Conservation (phyloP, 1,140 invertebrate genomes). For the Bombus affinis region DNA sequence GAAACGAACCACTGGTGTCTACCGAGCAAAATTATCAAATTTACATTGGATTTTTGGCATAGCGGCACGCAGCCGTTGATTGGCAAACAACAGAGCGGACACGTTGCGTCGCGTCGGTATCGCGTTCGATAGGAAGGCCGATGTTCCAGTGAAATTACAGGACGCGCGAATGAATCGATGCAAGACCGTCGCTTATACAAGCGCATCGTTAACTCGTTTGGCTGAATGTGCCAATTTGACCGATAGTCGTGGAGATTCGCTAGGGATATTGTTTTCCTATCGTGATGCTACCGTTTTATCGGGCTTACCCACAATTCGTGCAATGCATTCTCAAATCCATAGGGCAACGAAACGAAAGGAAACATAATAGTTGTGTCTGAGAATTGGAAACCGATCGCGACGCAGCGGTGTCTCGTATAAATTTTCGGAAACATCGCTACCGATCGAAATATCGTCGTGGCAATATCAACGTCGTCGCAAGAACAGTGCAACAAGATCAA, state of each 20-base stretch:
- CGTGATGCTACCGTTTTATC: not conserved
- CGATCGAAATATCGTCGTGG: not conserved
- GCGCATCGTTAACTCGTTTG: constrained; percentile 58
- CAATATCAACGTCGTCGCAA: not conserved
- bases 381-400: not conserved
- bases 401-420: not conserved
- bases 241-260: not conserved
- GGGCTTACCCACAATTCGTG: too few species aligned
- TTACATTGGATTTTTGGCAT: constrained; percentile 61
- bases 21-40: constrained; percentile 62
- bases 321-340: not conserved
- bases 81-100: constrained; percentile 57
- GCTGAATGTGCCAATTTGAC: constrained; percentile 24
- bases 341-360: not conserved
- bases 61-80: constrained; percentile 53
- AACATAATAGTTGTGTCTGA: not conserved
- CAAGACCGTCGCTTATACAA: constrained; percentile 33
- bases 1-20: not conserved
- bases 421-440: not conserved
- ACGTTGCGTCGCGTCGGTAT: constrained; percentile 24
- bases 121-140: constrained; percentile 43
- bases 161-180: constrained; percentile 49
- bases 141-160: constrained; percentile 55
- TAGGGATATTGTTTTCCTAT: not conserved
- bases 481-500: not conserved